Evolutionary conservation across 2,888 invertebrate species (phyloP), one percentile per base, ranked within the genome.

Genomic region (Thereva unica): DNA sequence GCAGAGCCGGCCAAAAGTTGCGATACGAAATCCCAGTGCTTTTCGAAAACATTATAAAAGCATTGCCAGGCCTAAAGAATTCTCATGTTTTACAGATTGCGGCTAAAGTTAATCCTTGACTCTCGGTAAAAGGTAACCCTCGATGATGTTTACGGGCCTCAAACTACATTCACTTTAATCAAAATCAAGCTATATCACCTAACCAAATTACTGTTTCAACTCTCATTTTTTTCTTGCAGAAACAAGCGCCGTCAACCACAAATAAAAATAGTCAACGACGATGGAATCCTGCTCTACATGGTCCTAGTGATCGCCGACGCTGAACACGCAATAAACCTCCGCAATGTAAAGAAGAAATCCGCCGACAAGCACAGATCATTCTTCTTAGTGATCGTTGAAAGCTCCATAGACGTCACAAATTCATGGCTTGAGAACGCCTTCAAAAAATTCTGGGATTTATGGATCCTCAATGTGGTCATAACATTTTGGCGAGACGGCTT

Each of bases 371-470:
- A 79, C 68, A 71, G 75, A 10, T 77, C 79, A 0, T 76, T 74
- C 67, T 76, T 79, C 5, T 68, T 79, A 4, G 69, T 80, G 9
- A 66, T 80, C 3, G 72, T 80, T 0, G 73, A 74, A 3, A 69
- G 78, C 35, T 53, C 75, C 0, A 38, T 50, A 0, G 69, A 71
- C 4, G 44, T 71, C 12, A 65, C 71, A 1, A 35, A 53, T 1
- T 4, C 6, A 9, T 80, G 79, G 71, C 76, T 86, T 74, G 78
- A 78, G 7, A 78, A 71, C 23, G 83, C 84, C 52, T 86, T 86
- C 57, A 75, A 80, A 66, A 75, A 83, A 10, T 79, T 86, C 47
- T 84, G 84, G 83, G 81, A 81, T 45, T 80, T 80, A 66, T 84
- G 84, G 75, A 77, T 86, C 6, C 78, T 85, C 0, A 85, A 86